A percentile compares a stretch with the other conserved stretches of the same genome.
Conservation (phyloP, 2,797 vertebrate genomes). For the Rhynchonycteris naso region DNA sequence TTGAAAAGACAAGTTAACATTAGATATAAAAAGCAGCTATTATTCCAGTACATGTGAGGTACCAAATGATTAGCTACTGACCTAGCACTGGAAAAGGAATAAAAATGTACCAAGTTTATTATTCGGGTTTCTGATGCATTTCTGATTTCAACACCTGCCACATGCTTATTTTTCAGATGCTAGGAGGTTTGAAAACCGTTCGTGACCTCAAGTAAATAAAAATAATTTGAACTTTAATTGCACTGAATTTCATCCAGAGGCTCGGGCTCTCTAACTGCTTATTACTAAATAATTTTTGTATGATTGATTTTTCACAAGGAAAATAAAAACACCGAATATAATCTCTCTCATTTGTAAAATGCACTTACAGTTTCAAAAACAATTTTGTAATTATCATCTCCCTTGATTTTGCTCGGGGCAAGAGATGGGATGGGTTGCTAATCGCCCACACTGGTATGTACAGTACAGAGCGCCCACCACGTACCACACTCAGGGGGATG, state of each 20-base stretch:
- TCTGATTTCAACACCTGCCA: neutral
- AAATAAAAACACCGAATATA: neutral
- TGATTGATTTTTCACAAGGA: neutral
- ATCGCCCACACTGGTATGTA: neutral
- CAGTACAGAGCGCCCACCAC: neutral
- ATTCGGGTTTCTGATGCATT: neutral
- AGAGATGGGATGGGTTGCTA: neutral
- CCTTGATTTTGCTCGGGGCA: neutral
- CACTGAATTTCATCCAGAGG: neutral
- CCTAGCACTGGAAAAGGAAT: neutral
- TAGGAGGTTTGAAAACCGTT: neutral
- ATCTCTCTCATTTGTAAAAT: neutral
- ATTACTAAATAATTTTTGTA: neutral
- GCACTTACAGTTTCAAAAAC: neutral
- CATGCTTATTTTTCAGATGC: neutral
- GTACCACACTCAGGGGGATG: accelerated
- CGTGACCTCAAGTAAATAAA: neutral
- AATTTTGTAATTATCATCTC: neutral
- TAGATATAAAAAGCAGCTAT: neutral
- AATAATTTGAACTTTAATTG: neutral
- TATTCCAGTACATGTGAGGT: neutral
- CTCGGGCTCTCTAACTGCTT: neutral
- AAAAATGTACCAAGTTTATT: neutral
- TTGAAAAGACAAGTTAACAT: neutral
- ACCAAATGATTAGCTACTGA: neutral